Evolutionary conservation across 2,888 invertebrate species (phyloP), one percentile per base, ranked within the genome.

Genomic region (Agonopterix heracliana): DNA sequence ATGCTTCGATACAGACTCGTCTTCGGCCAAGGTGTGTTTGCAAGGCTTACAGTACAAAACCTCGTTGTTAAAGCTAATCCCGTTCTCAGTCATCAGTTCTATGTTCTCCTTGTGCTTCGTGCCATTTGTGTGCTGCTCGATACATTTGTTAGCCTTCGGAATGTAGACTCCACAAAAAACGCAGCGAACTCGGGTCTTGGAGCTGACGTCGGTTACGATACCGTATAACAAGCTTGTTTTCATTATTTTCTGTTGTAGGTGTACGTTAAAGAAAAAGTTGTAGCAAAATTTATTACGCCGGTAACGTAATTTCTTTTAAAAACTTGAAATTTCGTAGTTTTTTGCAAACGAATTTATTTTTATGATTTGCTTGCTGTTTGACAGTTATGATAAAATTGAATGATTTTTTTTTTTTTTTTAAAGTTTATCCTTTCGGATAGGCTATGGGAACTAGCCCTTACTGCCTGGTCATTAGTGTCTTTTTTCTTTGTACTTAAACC

Each of bases 41-140:
- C 82, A 83, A 11, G 75, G 77, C 48, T 74, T 77, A 54, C 82
- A 83, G 53, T 74, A 64, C 11, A 81, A 53, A 14, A 56, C 61
- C 4, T 70, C 70, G 42, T 72, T 58, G 42, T 55, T 55, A 34
- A 71, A 74, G 43, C 56, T 57, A 53, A 83, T 65, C 2, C 77
- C 82, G 48, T 81, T 77, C 50, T 74, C 71, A 35, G 66, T 59
- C 75, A 78, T 76, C 42, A 76, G 59, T 45, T 73, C 69, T 14
- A 80, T 71, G 44, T 75, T 75, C 12, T 80, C 78, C 52, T 75
- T 78, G 54, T 83, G 82, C 59, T 72, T 78, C 14, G 69, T 62
- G 7, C 81, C 81, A 49, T 79, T 77, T 12, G 66, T 68, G 54
- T 83, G 82, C 55, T 82, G 78, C 48, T 81, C 80, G 48, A 83